phyloP scores from a whole-genome alignment of 1,140 invertebrate genomes.

The Vanessa atalanta region DNA sequence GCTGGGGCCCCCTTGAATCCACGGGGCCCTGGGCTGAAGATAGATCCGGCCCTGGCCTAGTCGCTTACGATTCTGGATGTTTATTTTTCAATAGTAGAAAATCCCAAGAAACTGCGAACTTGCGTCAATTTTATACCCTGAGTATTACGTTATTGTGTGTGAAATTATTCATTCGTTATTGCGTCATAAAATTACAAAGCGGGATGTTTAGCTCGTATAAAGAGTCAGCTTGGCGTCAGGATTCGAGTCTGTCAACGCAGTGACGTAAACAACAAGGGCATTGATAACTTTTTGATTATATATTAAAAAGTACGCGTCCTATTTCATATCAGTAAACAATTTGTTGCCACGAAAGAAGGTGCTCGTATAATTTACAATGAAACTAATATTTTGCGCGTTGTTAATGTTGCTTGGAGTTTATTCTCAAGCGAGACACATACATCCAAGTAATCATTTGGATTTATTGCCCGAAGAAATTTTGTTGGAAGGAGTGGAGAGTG shows the following conservation, averaged over 20 bases:
- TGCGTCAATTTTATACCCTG: background rate
- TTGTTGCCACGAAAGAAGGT: conserved; percentile 18
- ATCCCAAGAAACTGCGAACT: background rate
- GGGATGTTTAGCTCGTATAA: conserved; percentile 13
- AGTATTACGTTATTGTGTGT: background rate
- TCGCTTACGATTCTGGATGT: too few relatives aligned
- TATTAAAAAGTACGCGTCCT: conserved; percentile 43
- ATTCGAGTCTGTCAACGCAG: background rate
- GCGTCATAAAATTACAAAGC: conserved; percentile 29
- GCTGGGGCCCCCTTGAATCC: too few relatives aligned
- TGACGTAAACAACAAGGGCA: conserved; percentile 44
- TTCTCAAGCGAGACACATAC: conserved; percentile 43
- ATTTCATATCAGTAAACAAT: conserved; percentile 34
- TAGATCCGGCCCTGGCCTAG: too few relatives aligned
- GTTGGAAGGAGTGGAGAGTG: conserved; percentile 19
- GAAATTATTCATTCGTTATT: background rate
- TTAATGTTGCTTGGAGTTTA: conserved; percentile 32
- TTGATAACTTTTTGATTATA: conserved; percentile 47
- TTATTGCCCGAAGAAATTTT: background rate
- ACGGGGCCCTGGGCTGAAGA: too few relatives aligned
- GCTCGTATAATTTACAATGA: conserved; percentile 18
- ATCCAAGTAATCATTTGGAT: conserved; percentile 35
- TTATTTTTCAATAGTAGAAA: background rate
- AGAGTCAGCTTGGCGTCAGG: conserved; percentile 47
- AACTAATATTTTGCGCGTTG: conserved; percentile 34